Base-by-base conservation (phyloP, 2,113 vertebrate genomes). In the Prionailurus viverrinus region DNA sequence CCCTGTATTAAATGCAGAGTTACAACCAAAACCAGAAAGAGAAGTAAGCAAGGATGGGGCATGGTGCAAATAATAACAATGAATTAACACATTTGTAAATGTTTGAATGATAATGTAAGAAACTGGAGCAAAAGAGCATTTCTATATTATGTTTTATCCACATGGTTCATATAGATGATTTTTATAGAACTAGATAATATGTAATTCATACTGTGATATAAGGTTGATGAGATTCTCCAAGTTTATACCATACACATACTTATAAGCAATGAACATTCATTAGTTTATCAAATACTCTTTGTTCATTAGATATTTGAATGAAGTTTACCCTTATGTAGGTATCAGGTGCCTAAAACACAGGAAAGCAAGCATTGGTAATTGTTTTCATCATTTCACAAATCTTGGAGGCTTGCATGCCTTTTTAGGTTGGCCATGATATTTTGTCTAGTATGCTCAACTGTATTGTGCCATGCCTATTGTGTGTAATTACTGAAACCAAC, bases 331-430 rank as follows among this genome's bases (percentile, higher is more conserved):
- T 95, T 78, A 84, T 29, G 6, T 65, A 96, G 5, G 65, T 96
- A 78, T 58, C 58, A 85, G 51, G 27, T 55, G 31, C 48, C 41
- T 94, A 91, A n/a, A 9, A 73, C 41, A 21, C 61, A 90, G 33
- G 45, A 91, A 96, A 68, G 29, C 90, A 66, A 9, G 8, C 68
- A 33, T 12, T 83, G 27, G 0, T 3, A 95, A 39, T 23, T 58
- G 11, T 11, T 95, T n/a, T 95, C 16, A 84, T 21, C 78, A 71
- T 97, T 92, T 97, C 41, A 89, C 25, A 94, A 81, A 74, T 89
- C 27, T 33, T 83, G 25, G 58, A 93, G 36, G 79, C 36, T 95
- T 65, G 18, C 53, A 81, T 15, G 27, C 18, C 53, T 61, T 13
- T 86, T 3, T 84, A 95, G 27, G 41, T 95, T 79, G 53, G 18